Base-by-base conservation (phyloP, 2,113 vertebrate species). In the Chitala chitala region DNA sequence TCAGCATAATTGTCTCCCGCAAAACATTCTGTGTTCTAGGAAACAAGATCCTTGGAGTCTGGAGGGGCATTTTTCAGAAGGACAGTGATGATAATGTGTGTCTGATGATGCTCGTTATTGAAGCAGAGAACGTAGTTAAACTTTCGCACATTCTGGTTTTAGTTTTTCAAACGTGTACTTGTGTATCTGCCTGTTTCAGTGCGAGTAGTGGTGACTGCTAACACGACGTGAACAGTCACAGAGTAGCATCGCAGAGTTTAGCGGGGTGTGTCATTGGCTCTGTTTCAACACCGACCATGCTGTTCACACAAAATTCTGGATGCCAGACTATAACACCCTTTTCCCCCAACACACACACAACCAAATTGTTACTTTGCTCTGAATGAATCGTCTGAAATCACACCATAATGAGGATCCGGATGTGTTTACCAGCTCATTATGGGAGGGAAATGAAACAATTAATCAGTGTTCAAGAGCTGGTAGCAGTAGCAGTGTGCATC, bases 381-480 rank as follows among this genome's bases (percentile, higher is more conserved):
- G 64, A 69, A 56, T 56, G 38, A 68, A 69, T 48, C 48, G 64
- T 69, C 51, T 58, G 53, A 69, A 56, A 26, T 51, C 50, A 48
- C 36, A 55, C 22, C 26, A 17, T 69, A 69, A 75, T 75, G 73
- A 55, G 73, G 38, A 69, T 56, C 64, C 69, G 73, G 51, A 55
- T 56, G 51, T 75, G 66, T 71, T 75, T 71, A 56, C 68, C 40
- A 53, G 74, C 66, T 61, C 54, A 70, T 75, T 70, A 70, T 70
- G 74, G 61, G 56, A 48, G 74, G 68, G 55, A 75, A 70, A 75
- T 71, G 66, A 75, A 75, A 75, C 74, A 69, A 75, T 69, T 69
- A 75, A 66, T 70, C 53, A 75, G 55, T 9, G 55, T 42, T 38
- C 29, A 46, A 55, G 46, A 56, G 46, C 36, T 55, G 65, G 46